phyloP scores from a whole-genome alignment of 2,888 invertebrate species.

The Hipparchia semele region DNA sequence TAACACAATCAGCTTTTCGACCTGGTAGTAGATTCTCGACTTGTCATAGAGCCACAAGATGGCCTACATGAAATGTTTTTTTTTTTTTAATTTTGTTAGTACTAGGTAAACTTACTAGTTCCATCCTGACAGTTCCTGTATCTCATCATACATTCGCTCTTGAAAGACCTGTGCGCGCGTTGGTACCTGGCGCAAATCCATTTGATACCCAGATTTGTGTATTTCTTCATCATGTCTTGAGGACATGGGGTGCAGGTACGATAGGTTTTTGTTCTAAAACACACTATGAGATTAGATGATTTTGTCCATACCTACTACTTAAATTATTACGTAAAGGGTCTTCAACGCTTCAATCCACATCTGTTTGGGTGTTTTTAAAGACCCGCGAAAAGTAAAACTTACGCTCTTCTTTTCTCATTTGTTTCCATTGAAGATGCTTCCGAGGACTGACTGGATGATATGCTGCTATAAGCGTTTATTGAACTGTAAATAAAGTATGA shows the following conservation, averaged over 20 bases:
- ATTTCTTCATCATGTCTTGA: constrained; percentile 59
- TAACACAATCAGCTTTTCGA: no score
- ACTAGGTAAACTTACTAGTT: constrained; percentile 51
- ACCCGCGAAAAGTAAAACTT: constrained; percentile 19
- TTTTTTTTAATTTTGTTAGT: no score
- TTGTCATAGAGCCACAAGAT: no score
- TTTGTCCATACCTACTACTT: neutral
- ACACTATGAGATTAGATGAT: neutral
- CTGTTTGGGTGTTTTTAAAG: no score
- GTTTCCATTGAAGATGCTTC: constrained; percentile 62
- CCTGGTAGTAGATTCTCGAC: no score
- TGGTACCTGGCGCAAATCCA: constrained; percentile 68
- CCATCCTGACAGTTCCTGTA: constrained; percentile 69
- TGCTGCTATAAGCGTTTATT: constrained; percentile 36
- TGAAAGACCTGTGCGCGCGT: constrained; percentile 60
- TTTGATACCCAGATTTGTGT: constrained; percentile 56
- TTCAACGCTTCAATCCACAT: no score
- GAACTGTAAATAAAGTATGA: constrained; percentile 37
- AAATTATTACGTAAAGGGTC: no score
- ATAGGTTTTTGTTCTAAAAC: constrained; percentile 50
- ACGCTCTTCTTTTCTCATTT: constrained; percentile 52
- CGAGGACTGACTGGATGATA: constrained; percentile 45
- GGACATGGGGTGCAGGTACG: constrained; percentile 60
- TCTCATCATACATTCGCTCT: constrained; percentile 69
- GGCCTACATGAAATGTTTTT: no score